Conservation (phyloP, 2,797 vertebrate species). For the Tolypeutes matacus region DNA sequence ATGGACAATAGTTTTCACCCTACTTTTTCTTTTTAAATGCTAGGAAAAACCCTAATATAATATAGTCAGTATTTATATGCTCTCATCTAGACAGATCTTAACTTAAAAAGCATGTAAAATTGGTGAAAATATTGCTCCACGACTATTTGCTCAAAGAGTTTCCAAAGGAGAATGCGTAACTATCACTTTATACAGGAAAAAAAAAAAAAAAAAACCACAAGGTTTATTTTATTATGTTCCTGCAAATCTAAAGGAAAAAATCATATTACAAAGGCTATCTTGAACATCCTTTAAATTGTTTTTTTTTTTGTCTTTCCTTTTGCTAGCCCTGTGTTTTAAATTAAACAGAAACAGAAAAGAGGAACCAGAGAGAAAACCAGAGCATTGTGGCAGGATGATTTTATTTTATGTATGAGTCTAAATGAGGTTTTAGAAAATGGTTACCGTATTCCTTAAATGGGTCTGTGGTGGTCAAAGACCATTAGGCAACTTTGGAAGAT, state of each 20-base stretch:
- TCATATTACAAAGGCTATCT: neutral
- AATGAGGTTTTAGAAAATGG: constrained; percentile 87
- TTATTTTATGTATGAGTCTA: constrained; percentile 83
- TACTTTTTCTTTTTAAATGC: neutral
- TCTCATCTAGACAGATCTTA: neutral
- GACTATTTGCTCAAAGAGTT: neutral
- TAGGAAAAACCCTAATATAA: neutral
- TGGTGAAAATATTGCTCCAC: neutral
- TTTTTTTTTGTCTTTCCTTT: constrained; percentile 58
- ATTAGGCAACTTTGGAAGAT: constrained; percentile 84
- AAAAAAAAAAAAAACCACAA: too few relatives aligned
- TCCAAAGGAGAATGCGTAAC: constrained; percentile 20
- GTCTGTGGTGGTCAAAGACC: constrained; percentile 85
- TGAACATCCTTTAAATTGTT: constrained; percentile 31
- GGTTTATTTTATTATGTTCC: constrained; percentile 41
- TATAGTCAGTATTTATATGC: neutral
- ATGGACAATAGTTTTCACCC: constrained; percentile 4
- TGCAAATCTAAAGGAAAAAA: neutral
- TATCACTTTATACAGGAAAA: constrained; percentile 28
- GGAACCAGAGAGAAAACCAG: constrained; percentile 74
- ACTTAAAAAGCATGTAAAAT: constrained; percentile 5
- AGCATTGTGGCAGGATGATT: constrained; percentile 81
- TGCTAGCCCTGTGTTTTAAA: constrained; percentile 85
- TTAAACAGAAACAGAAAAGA: constrained; percentile 85
- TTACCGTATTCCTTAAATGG: constrained; percentile 83